Evolutionary conservation across 2,888 invertebrate genomes (phyloP).

Genomic region (Tribolium freemani): DNA sequence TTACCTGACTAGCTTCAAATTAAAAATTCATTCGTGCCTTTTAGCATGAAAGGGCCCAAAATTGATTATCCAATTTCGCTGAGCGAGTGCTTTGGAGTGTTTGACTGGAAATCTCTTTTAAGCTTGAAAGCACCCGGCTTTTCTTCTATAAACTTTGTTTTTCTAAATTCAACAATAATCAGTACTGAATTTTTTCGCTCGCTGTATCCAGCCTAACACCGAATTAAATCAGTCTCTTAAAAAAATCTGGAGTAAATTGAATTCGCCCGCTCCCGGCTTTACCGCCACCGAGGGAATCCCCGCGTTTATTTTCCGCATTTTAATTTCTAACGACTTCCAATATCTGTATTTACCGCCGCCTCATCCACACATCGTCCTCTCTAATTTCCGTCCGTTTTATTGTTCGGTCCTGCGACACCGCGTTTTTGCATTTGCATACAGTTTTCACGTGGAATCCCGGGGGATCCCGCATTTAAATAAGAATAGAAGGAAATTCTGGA

Average conservation of each 20-base stretch:
- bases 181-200: background rate
- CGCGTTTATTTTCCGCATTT: constrained; percentile 24
- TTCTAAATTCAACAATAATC: background rate
- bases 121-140: background rate
- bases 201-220: background rate
- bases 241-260: constrained; percentile 29
- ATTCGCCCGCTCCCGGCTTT: constrained; percentile 5
- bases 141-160: background rate
- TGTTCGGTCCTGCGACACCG: constrained; percentile 1
- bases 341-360: background rate
- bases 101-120: background rate
- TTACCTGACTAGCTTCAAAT: background rate
- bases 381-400: constrained; percentile 22
- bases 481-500: constrained; percentile 15
- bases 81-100: background rate
- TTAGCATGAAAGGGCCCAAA: background rate
- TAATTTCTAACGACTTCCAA: constrained; percentile 23
- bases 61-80: background rate
- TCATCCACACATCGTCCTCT: background rate
- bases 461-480: constrained; percentile 20
- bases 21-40: background rate
- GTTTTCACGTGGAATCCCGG: constrained; percentile 6
- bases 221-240: background rate
- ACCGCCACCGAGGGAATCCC: background rate
- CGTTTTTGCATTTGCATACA: constrained; percentile 27